Conservation (phyloP, 1,140 invertebrate species). For the Coelopa frigida region DNA sequence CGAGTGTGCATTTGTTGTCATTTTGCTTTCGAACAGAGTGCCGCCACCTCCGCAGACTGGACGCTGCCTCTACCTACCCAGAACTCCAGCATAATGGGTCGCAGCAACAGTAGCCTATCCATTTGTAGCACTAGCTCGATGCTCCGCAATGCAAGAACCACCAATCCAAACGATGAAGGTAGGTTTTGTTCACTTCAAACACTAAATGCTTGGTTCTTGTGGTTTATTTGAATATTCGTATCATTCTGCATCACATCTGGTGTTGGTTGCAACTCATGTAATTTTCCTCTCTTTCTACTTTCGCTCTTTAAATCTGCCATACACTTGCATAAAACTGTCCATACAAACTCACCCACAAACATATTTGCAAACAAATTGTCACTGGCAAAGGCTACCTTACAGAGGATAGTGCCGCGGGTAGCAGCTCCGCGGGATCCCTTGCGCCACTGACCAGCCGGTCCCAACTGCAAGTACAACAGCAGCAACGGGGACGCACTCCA, state of each 20-base stretch:
- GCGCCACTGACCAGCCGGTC: conserved; percentile 2
- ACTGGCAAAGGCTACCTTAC: conserved; percentile 40
- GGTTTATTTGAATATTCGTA: not conserved
- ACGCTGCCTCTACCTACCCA: no score
- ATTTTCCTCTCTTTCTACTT: conserved; percentile 10
- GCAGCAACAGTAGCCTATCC: not conserved
- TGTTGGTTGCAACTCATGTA: not conserved
- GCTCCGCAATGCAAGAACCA: conserved; percentile 10
- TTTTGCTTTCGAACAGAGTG: no score
- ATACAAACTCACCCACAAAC: no score
- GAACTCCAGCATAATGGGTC: not conserved
- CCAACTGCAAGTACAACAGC: conserved; percentile 2
- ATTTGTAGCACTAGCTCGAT: no score
- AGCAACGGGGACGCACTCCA: conserved; percentile 21
- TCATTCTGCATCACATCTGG: not conserved
- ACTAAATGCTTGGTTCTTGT: no score
- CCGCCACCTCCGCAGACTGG: no score
- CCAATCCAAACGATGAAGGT: conserved; percentile 37
- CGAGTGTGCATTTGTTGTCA: conserved; percentile 8
- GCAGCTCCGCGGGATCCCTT: conserved; percentile 14
- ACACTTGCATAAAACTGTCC: no score
- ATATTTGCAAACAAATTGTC: not conserved
- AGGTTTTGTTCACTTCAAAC: no score
- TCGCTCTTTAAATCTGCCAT: conserved; percentile 19
- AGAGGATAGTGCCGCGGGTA: conserved; percentile 32